Base-by-base conservation (phyloP, 2,888 invertebrate species). In the Tetramorium bicarinatum region DNA sequence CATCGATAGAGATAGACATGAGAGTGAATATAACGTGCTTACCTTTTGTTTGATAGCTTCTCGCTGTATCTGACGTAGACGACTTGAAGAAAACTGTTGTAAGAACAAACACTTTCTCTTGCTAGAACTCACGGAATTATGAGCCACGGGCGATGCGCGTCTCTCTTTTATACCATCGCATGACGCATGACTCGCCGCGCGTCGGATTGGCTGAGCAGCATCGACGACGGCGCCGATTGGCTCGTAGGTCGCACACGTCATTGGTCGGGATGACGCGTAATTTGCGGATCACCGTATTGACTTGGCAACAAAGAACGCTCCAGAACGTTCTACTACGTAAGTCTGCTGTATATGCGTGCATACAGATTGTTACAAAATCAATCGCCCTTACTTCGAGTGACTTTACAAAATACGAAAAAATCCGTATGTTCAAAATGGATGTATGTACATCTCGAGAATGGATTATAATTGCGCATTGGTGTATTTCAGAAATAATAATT, bases 11-110 rank as follows among this genome's bases (percentile, higher is more conserved):
- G 4, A 34, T 34, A 34, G 29, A 34, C 4, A 4, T 34, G 29
- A 34, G 29, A 34, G 29, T 4, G 29, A 47, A 47, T 2, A 25
- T 29, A 66, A 34, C 1, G 6, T 3, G 1, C 41, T 0, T 54
- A 77, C 77, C 77, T 77, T 67, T 44, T 67, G 41, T 13, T 29
- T 34, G 54, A 44, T 56, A 77, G 66, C 67, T 67, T 41, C 66
- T 52, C 0, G 62, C 15, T 18, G 15, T 41, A 77, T n/a, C n/a
- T 29, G 9, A 11, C 54, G 29, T 15, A 49, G 15, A 34, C 25
- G n/a, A 64, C 7, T 71, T 21, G 15, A 44, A 8, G 4, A 62
- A 2, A 69, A 34, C 11, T 18, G 13, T 29, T 3, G 8, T 8
- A 0, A 0, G 13, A 71, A 38, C 7, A 25, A 21, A 6, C 38